A percentile compares a stretch with the other conserved stretches of the same genome.
These are phyloP conservation scores for Poecile atricapillus DNA, from an alignment of 2,113 vertebrate species.

Conservation along the genomic window DNA sequence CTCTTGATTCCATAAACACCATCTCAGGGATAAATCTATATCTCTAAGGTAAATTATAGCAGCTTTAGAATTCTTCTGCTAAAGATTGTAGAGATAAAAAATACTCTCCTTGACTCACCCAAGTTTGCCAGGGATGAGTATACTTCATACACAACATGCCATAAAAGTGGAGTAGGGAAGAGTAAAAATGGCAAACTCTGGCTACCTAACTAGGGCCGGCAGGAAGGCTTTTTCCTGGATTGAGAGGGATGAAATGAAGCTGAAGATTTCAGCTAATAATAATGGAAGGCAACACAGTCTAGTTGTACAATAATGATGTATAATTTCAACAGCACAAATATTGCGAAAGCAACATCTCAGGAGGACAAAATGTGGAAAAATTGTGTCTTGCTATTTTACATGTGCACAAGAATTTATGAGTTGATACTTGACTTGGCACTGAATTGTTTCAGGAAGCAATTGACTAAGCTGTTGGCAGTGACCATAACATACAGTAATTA, in stretches of 20 bases:
- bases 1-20: not conserved
- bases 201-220: not conserved
- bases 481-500: conserved; percentile 49
- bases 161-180: not conserved
- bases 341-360: not conserved
- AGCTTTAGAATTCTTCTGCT: not conserved
- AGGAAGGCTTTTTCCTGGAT: not conserved
- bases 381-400: not conserved
- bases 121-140: not conserved
- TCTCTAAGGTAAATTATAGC: not conserved
- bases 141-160: not conserved
- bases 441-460: conserved; percentile 59
- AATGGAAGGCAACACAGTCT: not conserved
- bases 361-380: conserved; percentile 33
- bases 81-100: not conserved
- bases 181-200: not conserved
- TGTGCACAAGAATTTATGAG: conserved; percentile 25
- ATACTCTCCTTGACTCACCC: not conserved
- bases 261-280: not conserved
- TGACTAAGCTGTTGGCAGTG: conserved; percentile 41
- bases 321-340: not conserved
- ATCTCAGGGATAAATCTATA: not conserved
- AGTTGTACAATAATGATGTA: not conserved
- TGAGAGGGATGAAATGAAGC: not conserved
- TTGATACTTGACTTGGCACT: conserved; percentile 48